Evolutionary conservation across 37 sponge, comb jelly and placozoan genomes (phyloP).

Genomic region (Aplysina aerophoba): DNA sequence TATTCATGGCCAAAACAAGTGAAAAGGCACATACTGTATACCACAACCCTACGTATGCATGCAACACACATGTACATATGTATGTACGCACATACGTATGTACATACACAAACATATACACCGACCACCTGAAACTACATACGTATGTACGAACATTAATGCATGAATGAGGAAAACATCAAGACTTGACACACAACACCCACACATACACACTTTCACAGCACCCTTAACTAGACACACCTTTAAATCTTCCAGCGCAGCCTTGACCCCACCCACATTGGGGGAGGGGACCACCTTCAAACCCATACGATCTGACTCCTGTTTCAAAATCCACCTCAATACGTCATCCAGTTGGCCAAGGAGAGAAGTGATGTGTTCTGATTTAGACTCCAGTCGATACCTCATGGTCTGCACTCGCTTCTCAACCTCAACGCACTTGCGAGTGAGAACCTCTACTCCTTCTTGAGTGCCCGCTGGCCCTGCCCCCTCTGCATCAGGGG

Average conservation of each 20-base stretch:
- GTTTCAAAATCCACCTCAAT: not conserved
- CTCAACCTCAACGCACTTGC: not conserved
- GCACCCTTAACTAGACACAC: not conserved
- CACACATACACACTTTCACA: too few relatives aligned
- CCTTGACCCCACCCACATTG: not conserved
- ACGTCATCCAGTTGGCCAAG: not conserved
- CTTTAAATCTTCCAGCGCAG: not conserved
- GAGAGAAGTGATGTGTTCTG: not conserved
- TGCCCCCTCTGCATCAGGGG: not conserved
- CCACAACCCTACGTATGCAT: too few relatives aligned
- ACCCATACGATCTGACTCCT: not conserved
- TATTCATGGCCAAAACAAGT: too few relatives aligned
- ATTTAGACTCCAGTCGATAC: conserved; percentile 13
- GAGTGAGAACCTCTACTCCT: not conserved
- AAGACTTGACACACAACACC: too few relatives aligned
- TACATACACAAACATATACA: not conserved
- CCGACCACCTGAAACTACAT: too few relatives aligned
- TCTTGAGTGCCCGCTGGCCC: not conserved
- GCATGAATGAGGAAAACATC: too few relatives aligned
- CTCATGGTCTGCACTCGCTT: not conserved
- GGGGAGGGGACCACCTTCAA: not conserved
- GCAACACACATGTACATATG: too few relatives aligned
- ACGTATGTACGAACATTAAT: too few relatives aligned
- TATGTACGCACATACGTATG: not conserved
- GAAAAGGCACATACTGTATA: too few relatives aligned